Conservation (phyloP, 2,797 vertebrate genomes). For the Crenuchus spilurus region DNA sequence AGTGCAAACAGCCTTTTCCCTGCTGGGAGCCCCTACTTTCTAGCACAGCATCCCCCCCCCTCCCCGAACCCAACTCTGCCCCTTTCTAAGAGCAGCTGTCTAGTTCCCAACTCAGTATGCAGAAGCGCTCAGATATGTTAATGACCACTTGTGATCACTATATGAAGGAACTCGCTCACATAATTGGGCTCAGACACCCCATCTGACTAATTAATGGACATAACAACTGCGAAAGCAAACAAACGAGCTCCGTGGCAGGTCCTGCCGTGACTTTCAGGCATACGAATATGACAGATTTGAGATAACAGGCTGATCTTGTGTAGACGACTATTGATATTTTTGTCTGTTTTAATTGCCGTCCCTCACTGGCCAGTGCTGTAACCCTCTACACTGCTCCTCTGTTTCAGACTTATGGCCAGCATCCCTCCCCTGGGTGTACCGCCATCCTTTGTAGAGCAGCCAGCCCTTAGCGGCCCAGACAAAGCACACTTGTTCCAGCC, state of each 20-base stretch:
- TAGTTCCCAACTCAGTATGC: slow-evolving; percentile 71
- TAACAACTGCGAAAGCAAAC: slow-evolving; percentile 41
- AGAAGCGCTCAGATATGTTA: slow-evolving; percentile 60
- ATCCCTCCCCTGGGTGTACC: slow-evolving; percentile 41
- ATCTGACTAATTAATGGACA: slow-evolving; percentile 50
- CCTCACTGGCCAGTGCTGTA: background rate
- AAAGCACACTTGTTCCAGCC: slow-evolving; percentile 91
- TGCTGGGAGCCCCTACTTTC: slow-evolving; percentile 63
- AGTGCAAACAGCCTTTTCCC: slow-evolving; percentile 67
- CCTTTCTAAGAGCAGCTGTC: slow-evolving; percentile 71
- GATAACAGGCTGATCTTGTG: background rate
- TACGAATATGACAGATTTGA: background rate
- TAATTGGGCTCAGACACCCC: slow-evolving; percentile 47
- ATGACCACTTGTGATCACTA: slow-evolving; percentile 55
- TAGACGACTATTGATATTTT: background rate
- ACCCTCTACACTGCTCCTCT: background rate
- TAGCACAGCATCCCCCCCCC: slow-evolving; percentile 58
- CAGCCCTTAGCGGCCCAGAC: slow-evolving; percentile 69
- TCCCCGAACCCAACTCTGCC: slow-evolving; percentile 44
- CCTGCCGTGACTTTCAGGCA: slow-evolving; percentile 29
- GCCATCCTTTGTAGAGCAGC: slow-evolving; percentile 28
- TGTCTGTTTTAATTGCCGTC: background rate
- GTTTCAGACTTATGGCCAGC: background rate
- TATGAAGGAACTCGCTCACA: slow-evolving; percentile 57
- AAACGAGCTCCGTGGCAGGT: slow-evolving; percentile 34